phyloP scores from a whole-genome alignment of 2,888 invertebrate genomes.

The Drosophila stalkeri region DNA sequence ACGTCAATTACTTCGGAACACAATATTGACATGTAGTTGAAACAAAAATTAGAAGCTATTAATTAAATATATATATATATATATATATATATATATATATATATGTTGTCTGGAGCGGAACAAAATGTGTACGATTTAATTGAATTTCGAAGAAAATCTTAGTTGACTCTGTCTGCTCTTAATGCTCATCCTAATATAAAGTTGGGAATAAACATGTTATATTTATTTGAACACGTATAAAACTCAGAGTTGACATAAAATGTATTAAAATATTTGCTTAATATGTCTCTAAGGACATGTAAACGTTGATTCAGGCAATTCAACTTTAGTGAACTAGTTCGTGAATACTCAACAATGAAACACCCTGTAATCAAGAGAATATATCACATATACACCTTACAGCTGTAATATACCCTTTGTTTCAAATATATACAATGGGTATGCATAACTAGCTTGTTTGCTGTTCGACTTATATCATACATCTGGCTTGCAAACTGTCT shows the following conservation, averaged over 20 bases:
- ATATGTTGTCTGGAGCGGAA: too few relatives aligned
- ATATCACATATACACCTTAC: not conserved
- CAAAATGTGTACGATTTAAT: not conserved
- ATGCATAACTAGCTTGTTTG: slow-evolving; percentile 28
- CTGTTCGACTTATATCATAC: slow-evolving; percentile 34
- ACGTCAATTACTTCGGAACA: not conserved
- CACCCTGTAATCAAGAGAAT: not conserved
- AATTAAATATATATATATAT: not conserved
- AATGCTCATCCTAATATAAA: not conserved
- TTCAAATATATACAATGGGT: not conserved
- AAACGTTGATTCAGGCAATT: not conserved
- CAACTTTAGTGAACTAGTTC: not conserved
- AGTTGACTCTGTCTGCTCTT: not conserved
- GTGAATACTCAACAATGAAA: not conserved
- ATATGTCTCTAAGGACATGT: slow-evolving; percentile 12
- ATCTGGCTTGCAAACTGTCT: slow-evolving; percentile 35
- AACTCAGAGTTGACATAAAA: not conserved
- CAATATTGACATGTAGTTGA: not conserved
- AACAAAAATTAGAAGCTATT: not conserved
- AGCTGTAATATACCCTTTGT: slow-evolving; percentile 10
- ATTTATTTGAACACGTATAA: slow-evolving; percentile 2
- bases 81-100: not conserved
- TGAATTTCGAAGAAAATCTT: not conserved
- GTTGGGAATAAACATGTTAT: not conserved
- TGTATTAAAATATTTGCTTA: slow-evolving; percentile 4